A percentile compares a stretch with the other conserved stretches of the same genome.
Evolutionary conservation across 2,113 vertebrate species (phyloP).

Genomic region (Axis porcinus): DNA sequence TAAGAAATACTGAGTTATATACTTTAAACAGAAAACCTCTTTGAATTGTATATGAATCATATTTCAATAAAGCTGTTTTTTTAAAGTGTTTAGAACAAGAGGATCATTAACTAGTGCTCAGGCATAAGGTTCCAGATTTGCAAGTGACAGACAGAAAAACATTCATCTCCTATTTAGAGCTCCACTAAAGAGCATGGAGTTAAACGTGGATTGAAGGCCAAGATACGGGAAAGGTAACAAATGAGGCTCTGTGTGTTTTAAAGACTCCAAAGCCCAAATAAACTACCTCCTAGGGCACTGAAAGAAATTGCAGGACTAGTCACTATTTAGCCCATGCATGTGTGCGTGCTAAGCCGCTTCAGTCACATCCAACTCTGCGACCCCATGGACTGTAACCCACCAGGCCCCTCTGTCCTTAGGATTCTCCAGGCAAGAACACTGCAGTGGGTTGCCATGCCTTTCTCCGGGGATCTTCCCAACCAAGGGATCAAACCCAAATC

Average conservation of each 20-base stretch:
- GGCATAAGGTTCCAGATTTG: background rate
- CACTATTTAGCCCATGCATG: background rate
- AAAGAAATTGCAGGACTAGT: background rate
- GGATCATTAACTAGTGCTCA: background rate
- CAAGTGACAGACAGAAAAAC: background rate
- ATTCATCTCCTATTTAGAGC: background rate
- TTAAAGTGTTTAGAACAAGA: background rate
- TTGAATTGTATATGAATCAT: background rate
- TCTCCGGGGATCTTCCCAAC: background rate
- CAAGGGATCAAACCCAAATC: background rate
- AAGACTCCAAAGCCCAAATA: background rate
- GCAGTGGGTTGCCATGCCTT: background rate
- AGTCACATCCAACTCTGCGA: fast-evolving
- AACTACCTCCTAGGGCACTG: background rate
- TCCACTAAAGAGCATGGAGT: background rate
- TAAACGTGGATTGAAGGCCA: background rate
- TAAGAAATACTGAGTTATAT: background rate
- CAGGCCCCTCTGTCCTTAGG: background rate
- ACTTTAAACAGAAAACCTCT: background rate
- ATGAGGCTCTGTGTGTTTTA: background rate
- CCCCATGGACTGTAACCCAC: background rate
- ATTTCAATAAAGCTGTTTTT: background rate
- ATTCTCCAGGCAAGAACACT: background rate
- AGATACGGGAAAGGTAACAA: background rate
- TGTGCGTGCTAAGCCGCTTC: background rate